Conservation (phyloP, 2,797 vertebrate genomes). For the Characodon lateralis region DNA sequence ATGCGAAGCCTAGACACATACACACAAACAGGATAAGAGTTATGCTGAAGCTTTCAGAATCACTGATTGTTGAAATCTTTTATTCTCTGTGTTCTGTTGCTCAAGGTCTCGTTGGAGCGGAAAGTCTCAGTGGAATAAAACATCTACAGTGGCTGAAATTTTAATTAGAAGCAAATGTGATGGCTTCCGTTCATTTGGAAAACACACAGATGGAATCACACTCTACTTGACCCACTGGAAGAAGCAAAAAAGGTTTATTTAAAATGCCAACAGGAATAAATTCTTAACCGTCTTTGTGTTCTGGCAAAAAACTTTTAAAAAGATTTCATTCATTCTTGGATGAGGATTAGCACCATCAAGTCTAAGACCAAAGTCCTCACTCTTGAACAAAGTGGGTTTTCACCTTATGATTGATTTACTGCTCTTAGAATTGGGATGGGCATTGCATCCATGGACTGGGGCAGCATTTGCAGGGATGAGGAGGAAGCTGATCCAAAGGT, state of each 20-base stretch:
- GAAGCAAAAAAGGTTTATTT: not conserved
- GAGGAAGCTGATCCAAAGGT: no score
- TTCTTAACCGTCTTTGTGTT: not conserved
- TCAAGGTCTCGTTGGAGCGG: slow-evolving; percentile 29
- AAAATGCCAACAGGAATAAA: not conserved
- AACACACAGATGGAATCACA: slow-evolving; percentile 5
- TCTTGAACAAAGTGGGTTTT: not conserved
- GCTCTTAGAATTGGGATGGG: not conserved
- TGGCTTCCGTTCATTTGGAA: slow-evolving; percentile 31
- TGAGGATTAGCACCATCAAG: not conserved
- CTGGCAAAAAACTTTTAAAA: not conserved
- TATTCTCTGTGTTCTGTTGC: slow-evolving; percentile 22
- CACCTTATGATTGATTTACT: not conserved
- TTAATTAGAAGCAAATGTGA: slow-evolving; percentile 44
- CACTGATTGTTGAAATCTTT: slow-evolving; percentile 6
- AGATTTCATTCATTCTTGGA: not conserved
- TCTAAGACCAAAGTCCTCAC: not conserved
- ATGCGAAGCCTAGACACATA: not conserved
- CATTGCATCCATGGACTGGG: not conserved
- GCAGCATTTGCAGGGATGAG: not conserved
- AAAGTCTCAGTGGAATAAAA: slow-evolving; percentile 30
- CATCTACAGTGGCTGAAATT: slow-evolving; percentile 28
- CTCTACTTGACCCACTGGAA: not conserved
- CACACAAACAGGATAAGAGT: slow-evolving; percentile 10
- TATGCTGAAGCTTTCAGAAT: not conserved